Conservation (phyloP, 2,888 invertebrate genomes). For the Micropterix aruncella region DNA sequence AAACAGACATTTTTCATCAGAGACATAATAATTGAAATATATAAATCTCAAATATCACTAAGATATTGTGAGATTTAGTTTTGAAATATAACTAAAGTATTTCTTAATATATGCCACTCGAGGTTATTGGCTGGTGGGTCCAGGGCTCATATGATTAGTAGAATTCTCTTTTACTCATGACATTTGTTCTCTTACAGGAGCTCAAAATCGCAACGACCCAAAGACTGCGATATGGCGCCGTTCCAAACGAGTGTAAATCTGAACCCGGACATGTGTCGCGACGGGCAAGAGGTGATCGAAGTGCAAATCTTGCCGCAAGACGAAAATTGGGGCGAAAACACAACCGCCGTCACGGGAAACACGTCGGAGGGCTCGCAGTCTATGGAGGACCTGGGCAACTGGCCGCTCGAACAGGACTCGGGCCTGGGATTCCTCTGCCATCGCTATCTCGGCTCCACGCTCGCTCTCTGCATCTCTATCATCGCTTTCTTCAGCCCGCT, state of each 20-base stretch:
- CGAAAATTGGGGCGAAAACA: conserved; percentile 98
- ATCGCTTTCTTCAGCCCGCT: conserved; percentile 84
- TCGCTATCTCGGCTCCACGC: conserved; percentile 67
- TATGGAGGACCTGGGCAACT: conserved; percentile 78
- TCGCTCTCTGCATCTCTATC: conserved; percentile 66
- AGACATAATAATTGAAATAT: too few species aligned
- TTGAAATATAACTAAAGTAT: too few species aligned
- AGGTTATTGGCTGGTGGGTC: too few species aligned
- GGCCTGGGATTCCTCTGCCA: conserved; percentile 63
- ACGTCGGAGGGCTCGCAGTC: conserved; percentile 93
- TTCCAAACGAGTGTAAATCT: conserved; percentile 78
- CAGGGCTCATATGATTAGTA: too few species aligned
- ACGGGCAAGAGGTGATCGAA: conserved; percentile 87
- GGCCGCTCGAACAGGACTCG: conserved; percentile 61
- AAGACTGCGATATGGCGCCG: conserved; percentile 62
- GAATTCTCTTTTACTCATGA: too few species aligned
- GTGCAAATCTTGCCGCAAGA: conserved; percentile 93
- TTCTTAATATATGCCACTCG: too few species aligned
- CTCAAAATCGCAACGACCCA: conserved; percentile 47
- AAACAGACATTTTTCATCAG: too few species aligned
- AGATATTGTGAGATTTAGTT: too few species aligned
- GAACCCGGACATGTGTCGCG: conserved; percentile 58
- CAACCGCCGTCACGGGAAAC: conserved; percentile 92
- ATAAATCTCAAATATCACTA: too few species aligned
- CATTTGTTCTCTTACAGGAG: too few species aligned